These are phyloP conservation scores for Nemotelus pantherinus DNA, from an alignment of 2,888 invertebrate species.

Conservation along the genomic window DNA sequence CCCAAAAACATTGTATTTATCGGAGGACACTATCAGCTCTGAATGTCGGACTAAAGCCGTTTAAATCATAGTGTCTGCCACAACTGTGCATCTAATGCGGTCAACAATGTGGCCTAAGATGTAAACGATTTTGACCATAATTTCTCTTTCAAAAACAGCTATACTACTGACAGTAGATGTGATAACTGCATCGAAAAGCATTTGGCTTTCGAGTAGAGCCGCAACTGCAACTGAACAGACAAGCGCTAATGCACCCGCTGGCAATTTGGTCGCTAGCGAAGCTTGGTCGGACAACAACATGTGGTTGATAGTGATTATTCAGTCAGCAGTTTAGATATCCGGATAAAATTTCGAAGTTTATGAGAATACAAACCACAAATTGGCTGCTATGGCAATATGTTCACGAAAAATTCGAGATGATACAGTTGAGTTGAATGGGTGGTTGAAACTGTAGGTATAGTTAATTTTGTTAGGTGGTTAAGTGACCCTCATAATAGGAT, in stretches of 20 bases:
- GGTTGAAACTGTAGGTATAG: neutral
- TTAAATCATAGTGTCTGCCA: slow-evolving; percentile 24
- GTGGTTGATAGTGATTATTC: slow-evolving; percentile 45
- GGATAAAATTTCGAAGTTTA: slow-evolving; percentile 24
- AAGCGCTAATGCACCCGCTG: neutral
- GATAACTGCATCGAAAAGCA: neutral
- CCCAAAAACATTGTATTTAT: too few species aligned
- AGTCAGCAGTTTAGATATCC: slow-evolving; percentile 32
- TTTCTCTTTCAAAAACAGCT: slow-evolving; percentile 35
- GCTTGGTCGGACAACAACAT: slow-evolving; percentile 23
- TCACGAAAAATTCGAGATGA: neutral
- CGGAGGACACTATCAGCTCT: too few species aligned
- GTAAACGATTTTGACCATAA: slow-evolving; percentile 35
- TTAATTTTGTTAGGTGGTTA: too few species aligned
- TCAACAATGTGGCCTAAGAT: slow-evolving; percentile 17
- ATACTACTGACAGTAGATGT: neutral
- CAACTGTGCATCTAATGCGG: slow-evolving; percentile 40
- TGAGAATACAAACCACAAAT: slow-evolving; percentile 39
- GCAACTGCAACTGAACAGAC: neutral
- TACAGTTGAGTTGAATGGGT: neutral
- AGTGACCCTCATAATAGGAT: too few species aligned
- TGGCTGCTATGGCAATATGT: slow-evolving; percentile 17
- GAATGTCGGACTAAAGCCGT: neutral
- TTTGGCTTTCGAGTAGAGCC: neutral
- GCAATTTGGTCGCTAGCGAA: neutral